Evolutionary conservation across 2,797 vertebrate genomes (phyloP).

Genomic region (Anolis apletophallus): DNA sequence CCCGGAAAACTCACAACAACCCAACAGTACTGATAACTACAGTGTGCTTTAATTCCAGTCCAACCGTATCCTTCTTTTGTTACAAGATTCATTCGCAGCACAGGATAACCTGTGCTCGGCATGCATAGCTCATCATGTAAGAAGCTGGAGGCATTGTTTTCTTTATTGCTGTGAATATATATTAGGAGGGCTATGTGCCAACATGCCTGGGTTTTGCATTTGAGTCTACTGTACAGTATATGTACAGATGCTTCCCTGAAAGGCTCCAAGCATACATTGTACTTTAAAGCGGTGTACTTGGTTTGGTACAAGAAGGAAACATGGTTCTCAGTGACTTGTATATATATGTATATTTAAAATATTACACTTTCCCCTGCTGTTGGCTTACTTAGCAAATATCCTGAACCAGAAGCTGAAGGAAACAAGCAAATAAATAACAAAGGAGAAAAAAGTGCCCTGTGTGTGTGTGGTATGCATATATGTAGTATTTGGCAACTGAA

Average conservation of each 20-base stretch:
- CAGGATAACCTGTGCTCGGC: conserved; percentile 31
- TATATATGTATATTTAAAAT: too few relatives aligned
- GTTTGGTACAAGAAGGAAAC: conserved; percentile 60
- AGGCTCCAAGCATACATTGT: conserved; percentile 43
- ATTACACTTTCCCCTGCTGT: conserved; percentile 25
- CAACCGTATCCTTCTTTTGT: conserved; percentile 30
- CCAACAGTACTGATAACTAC: conserved; percentile 40
- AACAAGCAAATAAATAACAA: conserved; percentile 56
- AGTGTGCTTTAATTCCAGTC: conserved; percentile 40
- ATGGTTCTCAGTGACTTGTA: conserved; percentile 49
- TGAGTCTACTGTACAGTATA: not conserved
- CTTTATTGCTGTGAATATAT: conserved; percentile 54
- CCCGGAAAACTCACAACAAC: too few relatives aligned
- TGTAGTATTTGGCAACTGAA: not conserved
- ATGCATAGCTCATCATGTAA: conserved; percentile 33
- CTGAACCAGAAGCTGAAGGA: conserved; percentile 45
- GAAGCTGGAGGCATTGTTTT: conserved; percentile 51
- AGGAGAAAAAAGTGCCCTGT: conserved; percentile 31
- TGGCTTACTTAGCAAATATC: conserved; percentile 26
- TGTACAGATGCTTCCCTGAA: conserved; percentile 35
- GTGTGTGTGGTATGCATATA: conserved; percentile 42
- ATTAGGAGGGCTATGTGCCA: not conserved
- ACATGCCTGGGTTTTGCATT: not conserved
- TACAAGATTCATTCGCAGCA: conserved; percentile 22
- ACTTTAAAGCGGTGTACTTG: conserved; percentile 48